Evolutionary conservation across 2,888 invertebrate species (phyloP).

Genomic region (Lasioglossum zephyrum): DNA sequence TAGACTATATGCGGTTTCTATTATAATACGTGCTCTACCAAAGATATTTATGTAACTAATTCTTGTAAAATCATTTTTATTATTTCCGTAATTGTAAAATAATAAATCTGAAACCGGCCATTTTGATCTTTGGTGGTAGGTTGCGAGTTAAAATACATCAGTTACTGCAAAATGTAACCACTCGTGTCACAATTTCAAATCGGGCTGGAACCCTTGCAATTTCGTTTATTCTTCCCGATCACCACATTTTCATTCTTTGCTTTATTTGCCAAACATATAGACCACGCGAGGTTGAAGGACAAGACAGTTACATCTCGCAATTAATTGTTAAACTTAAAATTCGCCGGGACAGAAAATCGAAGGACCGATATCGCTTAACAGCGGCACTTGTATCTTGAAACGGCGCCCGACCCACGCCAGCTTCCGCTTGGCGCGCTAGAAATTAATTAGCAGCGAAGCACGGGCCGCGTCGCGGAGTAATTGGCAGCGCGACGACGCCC

Average conservation of each 20-base stretch:
- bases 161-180: not conserved
- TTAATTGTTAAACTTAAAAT: slow-evolving; percentile 4
- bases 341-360: slow-evolving; percentile 11
- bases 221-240: not conserved
- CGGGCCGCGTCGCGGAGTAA: slow-evolving; percentile 77
- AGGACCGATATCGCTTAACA: slow-evolving; percentile 26
- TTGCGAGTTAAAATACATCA: not conserved
- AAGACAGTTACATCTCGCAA: not conserved
- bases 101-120: no score
- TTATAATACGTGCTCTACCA: no score
- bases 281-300: not conserved
- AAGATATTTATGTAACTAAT: no score
- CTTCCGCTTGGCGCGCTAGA: slow-evolving; percentile 68
- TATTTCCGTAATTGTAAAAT: no score
- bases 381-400: slow-evolving; percentile 13
- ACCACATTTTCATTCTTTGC: not conserved
- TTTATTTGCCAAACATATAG: not conserved
- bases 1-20: no score
- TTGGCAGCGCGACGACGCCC: slow-evolving; percentile 81
- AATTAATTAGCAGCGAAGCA: slow-evolving; percentile 82
- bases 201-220: not conserved
- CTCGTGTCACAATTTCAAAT: not conserved
- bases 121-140: no score
- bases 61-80: no score
- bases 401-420: slow-evolving; percentile 23